Conservation (phyloP, 2,113 vertebrate genomes). For the Smithornis capensis region DNA sequence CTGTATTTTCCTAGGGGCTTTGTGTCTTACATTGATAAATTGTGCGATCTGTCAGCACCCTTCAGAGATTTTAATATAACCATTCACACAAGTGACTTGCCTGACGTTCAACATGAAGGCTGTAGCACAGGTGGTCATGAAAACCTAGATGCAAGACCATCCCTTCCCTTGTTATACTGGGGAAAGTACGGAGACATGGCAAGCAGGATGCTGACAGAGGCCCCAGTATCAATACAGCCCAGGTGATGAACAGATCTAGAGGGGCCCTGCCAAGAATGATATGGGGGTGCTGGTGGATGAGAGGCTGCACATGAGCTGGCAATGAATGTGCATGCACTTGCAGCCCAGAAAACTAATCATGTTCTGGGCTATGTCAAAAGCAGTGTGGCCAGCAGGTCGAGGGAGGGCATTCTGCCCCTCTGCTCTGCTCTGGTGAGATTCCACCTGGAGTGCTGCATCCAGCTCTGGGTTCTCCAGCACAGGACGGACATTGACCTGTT, state of each 20-base stretch:
- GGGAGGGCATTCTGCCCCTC: neutral
- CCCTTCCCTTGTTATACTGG: neutral
- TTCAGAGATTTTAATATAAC: neutral
- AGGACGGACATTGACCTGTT: neutral
- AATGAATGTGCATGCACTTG: neutral
- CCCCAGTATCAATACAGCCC: neutral
- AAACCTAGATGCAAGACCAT: neutral
- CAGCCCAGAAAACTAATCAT: neutral
- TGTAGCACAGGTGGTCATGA: neutral
- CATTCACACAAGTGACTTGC: neutral
- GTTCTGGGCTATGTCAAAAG: neutral
- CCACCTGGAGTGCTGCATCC: neutral
- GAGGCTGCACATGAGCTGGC: neutral
- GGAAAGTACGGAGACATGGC: neutral
- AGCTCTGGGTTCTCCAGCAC: neutral
- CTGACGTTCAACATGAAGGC: neutral
- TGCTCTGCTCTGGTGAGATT: neutral
- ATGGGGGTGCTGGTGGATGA: neutral
- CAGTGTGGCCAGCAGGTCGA: neutral
- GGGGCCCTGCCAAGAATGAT: neutral
- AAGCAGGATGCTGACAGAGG: neutral
- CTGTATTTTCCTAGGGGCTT: neutral
- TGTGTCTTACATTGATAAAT: neutral
- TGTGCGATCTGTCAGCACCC: neutral
- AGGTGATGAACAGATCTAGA: neutral